phyloP scores from a whole-genome alignment of 1,140 invertebrate genomes.

The Bombus balteatus region DNA sequence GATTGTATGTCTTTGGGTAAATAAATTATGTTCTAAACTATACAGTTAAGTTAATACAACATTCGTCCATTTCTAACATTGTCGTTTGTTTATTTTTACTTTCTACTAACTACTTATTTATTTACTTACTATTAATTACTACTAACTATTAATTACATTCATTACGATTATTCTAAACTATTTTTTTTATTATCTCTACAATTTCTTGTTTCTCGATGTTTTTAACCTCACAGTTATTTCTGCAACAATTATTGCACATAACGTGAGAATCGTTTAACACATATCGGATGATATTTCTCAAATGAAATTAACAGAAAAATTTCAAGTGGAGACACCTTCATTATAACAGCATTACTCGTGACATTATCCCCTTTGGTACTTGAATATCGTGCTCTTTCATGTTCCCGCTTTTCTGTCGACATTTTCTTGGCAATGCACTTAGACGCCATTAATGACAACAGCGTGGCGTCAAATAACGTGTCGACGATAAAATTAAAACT shows the following conservation, averaged over 20 bases:
- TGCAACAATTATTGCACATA: background rate
- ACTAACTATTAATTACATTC: no score
- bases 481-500: conserved; percentile 31
- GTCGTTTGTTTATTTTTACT: no score
- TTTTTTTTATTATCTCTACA: background rate
- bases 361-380: background rate
- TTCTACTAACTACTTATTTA: no score
- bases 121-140: no score
- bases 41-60: no score
- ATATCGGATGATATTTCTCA: background rate
- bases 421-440: conserved; percentile 34
- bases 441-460: conserved; percentile 2
- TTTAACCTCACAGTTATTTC: background rate
- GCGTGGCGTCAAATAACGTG: conserved; percentile 2
- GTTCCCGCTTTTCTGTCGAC: background rate
- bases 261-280: background rate
- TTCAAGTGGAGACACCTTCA: background rate
- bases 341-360: background rate
- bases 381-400: conserved; percentile 12
- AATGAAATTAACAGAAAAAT: background rate
- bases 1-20: no score
- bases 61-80: no score
- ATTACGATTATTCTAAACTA: no score
- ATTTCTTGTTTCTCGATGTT: background rate
- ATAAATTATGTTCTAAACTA: no score